Evolutionary conservation across 2,888 invertebrate genomes (phyloP).

Genomic region (Drosophila nr. medialis): DNA sequence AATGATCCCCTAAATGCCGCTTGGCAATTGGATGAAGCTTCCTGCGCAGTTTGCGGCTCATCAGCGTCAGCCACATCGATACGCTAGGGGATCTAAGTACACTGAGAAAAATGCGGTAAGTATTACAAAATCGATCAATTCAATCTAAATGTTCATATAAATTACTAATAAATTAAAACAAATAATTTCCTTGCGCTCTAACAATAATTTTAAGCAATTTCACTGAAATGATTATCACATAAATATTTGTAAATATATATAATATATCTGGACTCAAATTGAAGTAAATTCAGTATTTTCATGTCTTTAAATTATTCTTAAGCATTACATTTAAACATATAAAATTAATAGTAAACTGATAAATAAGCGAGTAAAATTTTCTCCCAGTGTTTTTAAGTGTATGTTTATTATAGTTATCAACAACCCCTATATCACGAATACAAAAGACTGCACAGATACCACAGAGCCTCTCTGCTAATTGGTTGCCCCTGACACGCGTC

Average conservation of each 20-base stretch:
- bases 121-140: neutral
- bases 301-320: neutral
- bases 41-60: constrained; percentile 78
- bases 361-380: neutral
- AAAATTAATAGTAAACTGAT: neutral
- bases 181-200: neutral
- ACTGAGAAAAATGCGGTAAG: constrained; percentile 17
- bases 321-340: neutral
- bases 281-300: neutral
- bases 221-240: neutral
- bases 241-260: neutral
- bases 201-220: neutral
- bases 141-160: neutral
- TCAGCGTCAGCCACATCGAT: constrained; percentile 65
- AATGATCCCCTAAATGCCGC: constrained; percentile 78
- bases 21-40: constrained; percentile 73
- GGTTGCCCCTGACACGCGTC: constrained; percentile 77
- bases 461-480: constrained; percentile 63
- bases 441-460: constrained; percentile 71
- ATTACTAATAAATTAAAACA: neutral
- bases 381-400: constrained; percentile 27
- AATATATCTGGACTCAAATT: neutral
- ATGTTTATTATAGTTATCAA: constrained; percentile 15
- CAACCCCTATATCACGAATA: constrained; percentile 63
- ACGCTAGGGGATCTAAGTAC: constrained; percentile 16